Base-by-base conservation (phyloP, 2,888 invertebrate genomes). In the Cerceris rybyensis region DNA sequence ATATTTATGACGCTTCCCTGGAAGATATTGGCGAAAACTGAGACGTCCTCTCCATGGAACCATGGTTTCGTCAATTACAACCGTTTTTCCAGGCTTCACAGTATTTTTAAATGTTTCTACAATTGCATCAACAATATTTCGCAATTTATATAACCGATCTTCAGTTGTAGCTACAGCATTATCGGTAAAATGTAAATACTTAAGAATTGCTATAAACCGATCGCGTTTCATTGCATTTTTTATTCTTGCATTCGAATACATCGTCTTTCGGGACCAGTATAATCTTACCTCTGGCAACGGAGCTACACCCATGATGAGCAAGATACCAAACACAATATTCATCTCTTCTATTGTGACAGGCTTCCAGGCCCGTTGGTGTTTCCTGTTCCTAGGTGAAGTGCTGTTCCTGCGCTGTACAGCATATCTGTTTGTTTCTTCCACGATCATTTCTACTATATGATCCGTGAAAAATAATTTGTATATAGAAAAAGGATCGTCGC, bases 331-430 rank as follows among this genome's bases (percentile, higher is more conserved):
- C 6, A 65, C 2, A 28, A 8, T 61, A 16, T 66, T 65, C 70
- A 82, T 69, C 75, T 82, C 76, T 42, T 69, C 52, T 55, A 14
- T 67, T 58, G 73, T 52, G 54, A 79, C 75, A 64, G 74, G 69
- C 54, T 73, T 73, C 81, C 74, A 81, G 41, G 50, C 52, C 69
- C 78, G 75, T 66, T 84, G 82, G 11, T 79, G 76, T 74, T 75
- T 82, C 46, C 54, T 65, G 54, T 39, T 55, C 77, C 77, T 70
- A 80, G 70, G 43, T 60, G 17, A 6, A 83, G 81, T 64, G 78
- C 75, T 77, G 75, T 78, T 42, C 69, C 9, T 59, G 78, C 76
- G 60, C 59, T 81, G 69, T 71, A 49, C 57, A 28, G 28, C 28
- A 28, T 28, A 28, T 28, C 4, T 28, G 28, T 28, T 28, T 28